These are phyloP conservation scores for Aptenodytes patagonicus DNA, from an alignment of 2,113 vertebrate genomes.

Conservation along the genomic window DNA sequence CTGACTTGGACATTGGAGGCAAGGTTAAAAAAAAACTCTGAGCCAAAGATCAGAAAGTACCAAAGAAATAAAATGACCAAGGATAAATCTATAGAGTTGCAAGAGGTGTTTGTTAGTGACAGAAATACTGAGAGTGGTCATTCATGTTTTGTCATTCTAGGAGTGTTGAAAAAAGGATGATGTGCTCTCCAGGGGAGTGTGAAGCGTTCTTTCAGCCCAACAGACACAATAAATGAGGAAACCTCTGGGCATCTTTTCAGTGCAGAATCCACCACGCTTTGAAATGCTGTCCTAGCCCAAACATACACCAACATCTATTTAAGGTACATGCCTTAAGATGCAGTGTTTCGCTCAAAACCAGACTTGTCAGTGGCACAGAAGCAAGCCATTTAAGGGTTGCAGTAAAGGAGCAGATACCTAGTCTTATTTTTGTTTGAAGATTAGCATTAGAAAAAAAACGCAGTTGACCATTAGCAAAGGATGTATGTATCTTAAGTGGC, in stretches of 20 bases:
- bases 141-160: rapidly evolving
- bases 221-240: neutral
- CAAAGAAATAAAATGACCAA: neutral
- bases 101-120: neutral
- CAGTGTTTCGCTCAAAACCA: no score
- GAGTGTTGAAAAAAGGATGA: neutral
- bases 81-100: neutral
- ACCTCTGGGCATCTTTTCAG: neutral
- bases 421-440: neutral
- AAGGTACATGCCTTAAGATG: neutral
- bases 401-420: neutral
- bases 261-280: neutral
- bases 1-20: neutral
- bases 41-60: neutral
- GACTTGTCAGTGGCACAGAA: neutral
- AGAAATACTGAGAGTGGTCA: rapidly evolving
- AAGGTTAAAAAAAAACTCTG: neutral
- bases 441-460: rapidly evolving
- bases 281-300: neutral
- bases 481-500: neutral
- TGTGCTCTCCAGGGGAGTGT: neutral
- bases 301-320: rapidly evolving
- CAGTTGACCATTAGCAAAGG: neutral
- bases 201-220: neutral
- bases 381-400: neutral